These are phyloP conservation scores for Cephus nigrinus DNA, from an alignment of 2,888 invertebrate genomes.

Conservation along the genomic window DNA sequence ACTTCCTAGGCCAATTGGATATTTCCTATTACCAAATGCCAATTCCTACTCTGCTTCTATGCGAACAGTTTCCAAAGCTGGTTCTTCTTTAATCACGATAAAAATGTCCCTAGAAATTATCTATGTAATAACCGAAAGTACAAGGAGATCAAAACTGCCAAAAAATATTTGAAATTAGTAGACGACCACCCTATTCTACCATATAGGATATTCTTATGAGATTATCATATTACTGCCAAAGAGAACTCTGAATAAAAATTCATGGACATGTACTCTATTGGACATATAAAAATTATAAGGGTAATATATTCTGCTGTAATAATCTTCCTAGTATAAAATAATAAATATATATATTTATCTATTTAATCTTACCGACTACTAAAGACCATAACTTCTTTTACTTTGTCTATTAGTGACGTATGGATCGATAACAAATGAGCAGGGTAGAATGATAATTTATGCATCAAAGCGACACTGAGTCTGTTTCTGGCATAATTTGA, in stretches of 20 bases:
- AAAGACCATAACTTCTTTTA: neutral
- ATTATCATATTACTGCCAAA: neutral
- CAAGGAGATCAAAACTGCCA: neutral
- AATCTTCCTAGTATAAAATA: neutral
- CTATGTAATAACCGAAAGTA: neutral
- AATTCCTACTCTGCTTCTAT: neutral
- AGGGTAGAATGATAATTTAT: too few species aligned
- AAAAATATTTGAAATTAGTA: neutral
- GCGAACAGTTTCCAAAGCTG: neutral
- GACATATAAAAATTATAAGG: neutral
- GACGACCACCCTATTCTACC: neutral
- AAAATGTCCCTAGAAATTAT: neutral
- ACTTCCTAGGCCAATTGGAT: constrained; percentile 42
- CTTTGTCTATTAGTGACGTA: neutral
- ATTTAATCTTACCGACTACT: neutral
- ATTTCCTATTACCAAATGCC: constrained; percentile 3
- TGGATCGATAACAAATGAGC: neutral
- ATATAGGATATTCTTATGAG: neutral
- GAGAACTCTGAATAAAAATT: neutral
- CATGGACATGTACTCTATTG: neutral
- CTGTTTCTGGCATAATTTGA: too few species aligned
- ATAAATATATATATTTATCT: neutral
- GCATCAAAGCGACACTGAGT: neutral
- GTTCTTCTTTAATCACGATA: neutral
- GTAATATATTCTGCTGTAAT: neutral